phyloP scores from a whole-genome alignment of 2,888 invertebrate species.

The Idaea aversata region DNA sequence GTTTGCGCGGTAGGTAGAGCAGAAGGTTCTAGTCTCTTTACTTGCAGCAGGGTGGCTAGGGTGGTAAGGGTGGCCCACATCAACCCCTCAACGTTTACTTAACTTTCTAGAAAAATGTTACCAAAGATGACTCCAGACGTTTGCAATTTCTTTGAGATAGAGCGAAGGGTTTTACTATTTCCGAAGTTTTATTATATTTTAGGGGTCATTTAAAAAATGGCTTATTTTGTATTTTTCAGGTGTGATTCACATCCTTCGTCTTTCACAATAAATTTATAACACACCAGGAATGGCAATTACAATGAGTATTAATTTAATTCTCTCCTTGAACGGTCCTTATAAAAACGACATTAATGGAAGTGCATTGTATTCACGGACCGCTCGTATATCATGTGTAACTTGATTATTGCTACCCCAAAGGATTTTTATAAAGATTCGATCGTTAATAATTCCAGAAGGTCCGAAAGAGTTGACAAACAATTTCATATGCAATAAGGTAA shows the following conservation, averaged over 20 bases:
- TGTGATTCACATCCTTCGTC: slow-evolving; percentile 39
- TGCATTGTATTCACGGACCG: slow-evolving; percentile 34
- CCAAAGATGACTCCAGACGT: too few relatives aligned
- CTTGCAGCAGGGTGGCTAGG: neutral
- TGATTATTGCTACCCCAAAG: slow-evolving; percentile 32
- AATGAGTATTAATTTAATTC: slow-evolving; percentile 42
- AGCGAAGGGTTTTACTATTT: too few relatives aligned
- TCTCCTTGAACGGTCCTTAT: slow-evolving; percentile 46
- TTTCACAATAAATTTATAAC: slow-evolving; percentile 38
- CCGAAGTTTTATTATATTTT: too few relatives aligned
- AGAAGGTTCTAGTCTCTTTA: neutral
- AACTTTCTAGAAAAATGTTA: neutral
- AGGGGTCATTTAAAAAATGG: too few relatives aligned
- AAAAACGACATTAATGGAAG: slow-evolving; percentile 42
- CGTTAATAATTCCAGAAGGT: slow-evolving; percentile 12
- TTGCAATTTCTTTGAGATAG: too few relatives aligned
- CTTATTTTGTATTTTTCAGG: slow-evolving; percentile 14
- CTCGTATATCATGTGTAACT: slow-evolving; percentile 34
- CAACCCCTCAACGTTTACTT: neutral
- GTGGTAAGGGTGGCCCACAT: neutral
- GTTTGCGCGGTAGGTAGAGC: neutral
- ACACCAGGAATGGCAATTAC: slow-evolving; percentile 44
- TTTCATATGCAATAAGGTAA: slow-evolving; percentile 13
- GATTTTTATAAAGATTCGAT: slow-evolving; percentile 10
- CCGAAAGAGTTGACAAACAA: slow-evolving; percentile 20